These are phyloP conservation scores for Drosophila repleta DNA, from an alignment of 1,140 invertebrate genomes.

Conservation along the genomic window DNA sequence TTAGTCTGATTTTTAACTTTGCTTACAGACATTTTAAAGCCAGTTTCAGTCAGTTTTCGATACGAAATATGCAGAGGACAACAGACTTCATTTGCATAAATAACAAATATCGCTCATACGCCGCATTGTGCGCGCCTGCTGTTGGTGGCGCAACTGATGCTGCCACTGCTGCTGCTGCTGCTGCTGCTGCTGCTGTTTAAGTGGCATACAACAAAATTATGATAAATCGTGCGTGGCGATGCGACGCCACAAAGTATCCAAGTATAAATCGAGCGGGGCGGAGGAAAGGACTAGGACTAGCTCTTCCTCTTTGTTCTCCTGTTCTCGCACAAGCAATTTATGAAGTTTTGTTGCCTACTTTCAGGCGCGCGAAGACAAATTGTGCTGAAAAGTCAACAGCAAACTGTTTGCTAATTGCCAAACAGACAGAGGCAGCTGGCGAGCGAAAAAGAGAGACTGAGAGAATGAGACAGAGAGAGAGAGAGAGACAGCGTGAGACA, in stretches of 20 bases:
- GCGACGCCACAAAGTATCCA: constrained; percentile 47
- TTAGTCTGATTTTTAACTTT: background rate
- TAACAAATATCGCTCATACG: constrained; percentile 80
- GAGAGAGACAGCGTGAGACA: constrained; percentile 8
- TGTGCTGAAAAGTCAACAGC: constrained; percentile 76
- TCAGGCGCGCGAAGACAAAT: constrained; percentile 74
- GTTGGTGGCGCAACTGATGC: constrained; percentile 31
- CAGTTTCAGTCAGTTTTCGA: constrained; percentile 16
- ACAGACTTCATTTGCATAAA: constrained; percentile 74
- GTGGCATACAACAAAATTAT: constrained; percentile 67
- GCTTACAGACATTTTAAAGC: constrained; percentile 21
- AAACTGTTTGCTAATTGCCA: constrained; percentile 79
- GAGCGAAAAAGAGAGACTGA: background rate
- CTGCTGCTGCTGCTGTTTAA: constrained; percentile 22
- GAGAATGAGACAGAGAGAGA: background rate
- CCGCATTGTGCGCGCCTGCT: constrained; percentile 68
- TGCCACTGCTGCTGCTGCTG: constrained; percentile 36
- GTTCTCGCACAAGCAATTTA: constrained; percentile 50
- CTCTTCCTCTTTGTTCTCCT: background rate
- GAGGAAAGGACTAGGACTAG: no score
- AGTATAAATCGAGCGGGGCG: background rate
- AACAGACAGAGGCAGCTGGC: constrained; percentile 12
- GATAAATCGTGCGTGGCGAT: constrained; percentile 72
- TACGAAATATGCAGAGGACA: constrained; percentile 37
- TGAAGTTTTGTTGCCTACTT: constrained; percentile 76